Conservation (phyloP, 2,888 invertebrate genomes). For the Norana najaformis region DNA sequence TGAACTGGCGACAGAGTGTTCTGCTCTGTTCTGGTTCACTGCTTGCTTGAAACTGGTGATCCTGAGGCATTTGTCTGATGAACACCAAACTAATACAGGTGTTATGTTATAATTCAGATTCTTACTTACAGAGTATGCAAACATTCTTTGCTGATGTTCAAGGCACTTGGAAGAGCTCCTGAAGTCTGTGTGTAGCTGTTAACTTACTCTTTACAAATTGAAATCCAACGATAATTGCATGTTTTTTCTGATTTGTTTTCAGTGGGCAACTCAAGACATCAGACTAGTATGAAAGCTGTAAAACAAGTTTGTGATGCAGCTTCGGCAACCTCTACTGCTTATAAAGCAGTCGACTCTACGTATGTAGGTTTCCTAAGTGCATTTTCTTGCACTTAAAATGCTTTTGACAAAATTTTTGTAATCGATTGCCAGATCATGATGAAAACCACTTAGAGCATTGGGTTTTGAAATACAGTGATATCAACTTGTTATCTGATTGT, state of each 20-base stretch:
- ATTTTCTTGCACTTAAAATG: not conserved
- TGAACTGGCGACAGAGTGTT: not conserved
- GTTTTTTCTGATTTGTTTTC: too few species aligned
- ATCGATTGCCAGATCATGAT: not conserved
- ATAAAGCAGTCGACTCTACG: not conserved
- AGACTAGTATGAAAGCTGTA: too few species aligned
- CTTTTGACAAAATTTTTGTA: not conserved
- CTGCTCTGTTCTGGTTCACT: not conserved
- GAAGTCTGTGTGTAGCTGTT: too few species aligned
- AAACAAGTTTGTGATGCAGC: too few species aligned
- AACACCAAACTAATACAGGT: slow-evolving; percentile 1
- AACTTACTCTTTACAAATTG: too few species aligned
- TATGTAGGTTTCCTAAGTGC: not conserved
- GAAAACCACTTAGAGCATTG: slow-evolving; percentile 14
- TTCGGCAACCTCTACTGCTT: too few species aligned
- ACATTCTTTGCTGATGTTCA: too few species aligned
- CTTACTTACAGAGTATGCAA: too few species aligned
- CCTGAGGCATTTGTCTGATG: slow-evolving; percentile 21
- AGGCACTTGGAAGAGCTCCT: too few species aligned
- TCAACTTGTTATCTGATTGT: not conserved
- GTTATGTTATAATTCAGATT: too few species aligned
- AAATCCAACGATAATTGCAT: too few species aligned
- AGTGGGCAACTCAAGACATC: too few species aligned
- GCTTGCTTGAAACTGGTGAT: not conserved
- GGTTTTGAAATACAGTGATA: slow-evolving; percentile 15